Conservation (phyloP, 2,113 vertebrate species). For the Macrotis lagotis region DNA sequence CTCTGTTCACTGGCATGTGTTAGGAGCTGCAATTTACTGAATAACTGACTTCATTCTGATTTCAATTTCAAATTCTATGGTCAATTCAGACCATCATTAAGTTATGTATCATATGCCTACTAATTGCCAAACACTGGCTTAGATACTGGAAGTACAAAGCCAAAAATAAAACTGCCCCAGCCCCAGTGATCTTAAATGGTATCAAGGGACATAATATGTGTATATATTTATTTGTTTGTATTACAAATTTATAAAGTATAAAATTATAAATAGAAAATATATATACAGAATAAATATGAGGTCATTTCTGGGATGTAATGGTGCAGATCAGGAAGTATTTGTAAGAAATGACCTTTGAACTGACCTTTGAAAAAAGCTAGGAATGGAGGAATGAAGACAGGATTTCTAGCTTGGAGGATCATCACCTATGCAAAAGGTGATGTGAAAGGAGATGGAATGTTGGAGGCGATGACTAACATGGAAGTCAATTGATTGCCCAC, state of each 20-base stretch:
- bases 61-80: neutral
- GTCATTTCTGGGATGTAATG: neutral
- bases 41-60: slow-evolving; percentile 32
- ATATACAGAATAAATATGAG: neutral
- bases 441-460: neutral
- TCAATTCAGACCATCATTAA: neutral
- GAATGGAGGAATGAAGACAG: neutral
- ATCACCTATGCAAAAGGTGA: neutral
- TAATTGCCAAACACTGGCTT: neutral
- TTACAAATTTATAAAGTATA: too few species aligned
- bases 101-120: neutral
- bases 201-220: neutral
- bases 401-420: neutral
- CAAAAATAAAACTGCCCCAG: neutral
- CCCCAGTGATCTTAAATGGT: neutral
- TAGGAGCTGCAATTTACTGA: neutral
- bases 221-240: too few species aligned
- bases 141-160: neutral
- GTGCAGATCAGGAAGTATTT: neutral
- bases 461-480: neutral
- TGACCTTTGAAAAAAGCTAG: neutral
- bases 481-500: neutral
- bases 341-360: neutral
- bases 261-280: neutral
- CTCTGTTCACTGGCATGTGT: neutral